These are phyloP conservation scores for Terebella lapidaria DNA, from an alignment of 2,888 invertebrate genomes.

Conservation along the genomic window DNA sequence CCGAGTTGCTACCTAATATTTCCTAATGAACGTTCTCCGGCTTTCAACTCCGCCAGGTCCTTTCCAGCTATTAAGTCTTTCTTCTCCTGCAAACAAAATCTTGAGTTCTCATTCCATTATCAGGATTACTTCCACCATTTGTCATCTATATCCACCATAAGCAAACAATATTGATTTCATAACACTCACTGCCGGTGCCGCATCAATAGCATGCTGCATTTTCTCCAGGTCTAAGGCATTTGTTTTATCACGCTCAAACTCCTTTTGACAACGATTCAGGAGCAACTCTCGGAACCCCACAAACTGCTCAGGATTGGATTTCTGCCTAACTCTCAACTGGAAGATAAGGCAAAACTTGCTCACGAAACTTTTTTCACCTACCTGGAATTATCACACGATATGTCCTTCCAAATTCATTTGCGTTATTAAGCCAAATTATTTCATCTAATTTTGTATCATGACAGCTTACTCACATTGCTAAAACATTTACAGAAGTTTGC, in stretches of 20 bases:
- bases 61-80: slow-evolving; percentile 15
- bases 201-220: slow-evolving; percentile 37
- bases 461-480: slow-evolving; percentile 15
- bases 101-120: too few relatives aligned
- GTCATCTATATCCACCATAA: too few relatives aligned
- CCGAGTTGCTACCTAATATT: slow-evolving; percentile 23
- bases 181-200: slow-evolving; percentile 25
- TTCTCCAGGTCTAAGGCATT: slow-evolving; percentile 60
- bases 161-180: too few relatives aligned
- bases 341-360: slow-evolving; percentile 2
- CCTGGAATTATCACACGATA: too few relatives aligned
- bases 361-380: too few relatives aligned
- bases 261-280: slow-evolving; percentile 78
- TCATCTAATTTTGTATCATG: too few relatives aligned
- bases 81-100: slow-evolving; percentile 5
- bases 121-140: too few relatives aligned
- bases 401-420: background rate
- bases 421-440: background rate
- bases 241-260: slow-evolving; percentile 78
- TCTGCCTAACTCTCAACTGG: slow-evolving; percentile 61
- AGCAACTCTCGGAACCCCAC: slow-evolving; percentile 73
- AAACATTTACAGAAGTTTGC: slow-evolving; percentile 65
- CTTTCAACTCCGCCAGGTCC: slow-evolving; percentile 7
- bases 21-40: slow-evolving; percentile 22
- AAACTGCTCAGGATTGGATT: slow-evolving; percentile 50